A percentile compares a stretch with the other conserved stretches of the same genome.
Evolutionary conservation across 2,888 invertebrate genomes (phyloP).

Genomic region (Strigamia maritima): DNA sequence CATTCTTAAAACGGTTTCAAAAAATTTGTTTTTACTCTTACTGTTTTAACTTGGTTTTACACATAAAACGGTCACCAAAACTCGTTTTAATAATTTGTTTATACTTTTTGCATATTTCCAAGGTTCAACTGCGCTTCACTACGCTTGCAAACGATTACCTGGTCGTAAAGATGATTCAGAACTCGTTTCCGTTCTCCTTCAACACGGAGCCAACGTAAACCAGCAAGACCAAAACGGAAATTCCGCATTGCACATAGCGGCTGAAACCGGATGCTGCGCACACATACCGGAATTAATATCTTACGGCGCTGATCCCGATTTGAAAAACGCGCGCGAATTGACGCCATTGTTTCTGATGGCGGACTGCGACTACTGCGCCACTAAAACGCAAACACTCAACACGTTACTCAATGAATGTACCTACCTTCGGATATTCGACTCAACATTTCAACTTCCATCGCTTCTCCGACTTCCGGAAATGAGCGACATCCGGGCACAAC

Average conservation of each 20-base stretch:
- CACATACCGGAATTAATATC: neutral
- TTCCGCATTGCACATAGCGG: slow-evolving; percentile 16
- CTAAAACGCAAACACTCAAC: neutral
- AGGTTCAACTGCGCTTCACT: slow-evolving; percentile 29
- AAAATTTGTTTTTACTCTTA: too few relatives aligned
- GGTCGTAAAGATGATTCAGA: neutral
- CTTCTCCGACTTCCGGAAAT: neutral
- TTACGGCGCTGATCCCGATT: neutral
- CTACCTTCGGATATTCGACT: slow-evolving; percentile 1
- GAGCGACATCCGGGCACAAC: neutral
- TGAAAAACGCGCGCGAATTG: neutral
- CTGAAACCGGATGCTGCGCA: neutral
- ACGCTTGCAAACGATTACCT: neutral
- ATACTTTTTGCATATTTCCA: neutral
- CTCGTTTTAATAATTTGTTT: too few relatives aligned
- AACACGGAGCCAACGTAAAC: slow-evolving; percentile 28
- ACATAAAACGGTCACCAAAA: too few relatives aligned
- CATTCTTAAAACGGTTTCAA: too few relatives aligned
- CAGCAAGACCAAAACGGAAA: neutral
- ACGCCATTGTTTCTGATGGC: neutral
- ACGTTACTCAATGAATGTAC: neutral
- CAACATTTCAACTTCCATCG: neutral
- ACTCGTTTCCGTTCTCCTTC: neutral
- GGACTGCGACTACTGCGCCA: neutral
- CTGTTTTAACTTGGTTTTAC: too few relatives aligned